A percentile compares a stretch with the other conserved stretches of the same genome.
Conservation (phyloP, 2,113 vertebrate species). For the Ictalurus furcatus region DNA sequence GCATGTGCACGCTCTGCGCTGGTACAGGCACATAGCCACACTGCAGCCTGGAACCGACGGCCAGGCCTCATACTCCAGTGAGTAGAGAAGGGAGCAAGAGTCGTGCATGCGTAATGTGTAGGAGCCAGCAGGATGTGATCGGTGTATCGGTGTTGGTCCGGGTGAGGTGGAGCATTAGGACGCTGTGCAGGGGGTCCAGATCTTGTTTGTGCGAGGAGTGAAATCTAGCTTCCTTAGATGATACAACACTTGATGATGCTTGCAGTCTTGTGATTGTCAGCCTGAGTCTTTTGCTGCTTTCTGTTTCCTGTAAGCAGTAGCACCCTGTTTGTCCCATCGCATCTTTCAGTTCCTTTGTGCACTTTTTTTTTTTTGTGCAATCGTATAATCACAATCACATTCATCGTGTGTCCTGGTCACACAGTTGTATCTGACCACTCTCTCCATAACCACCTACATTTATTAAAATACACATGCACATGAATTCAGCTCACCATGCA, state of each 20-base stretch:
- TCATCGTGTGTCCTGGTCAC: not conserved
- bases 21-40: constrained; percentile 91
- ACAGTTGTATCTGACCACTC: not conserved
- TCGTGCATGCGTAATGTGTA: constrained; percentile 43
- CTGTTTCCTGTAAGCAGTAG: constrained; percentile 6
- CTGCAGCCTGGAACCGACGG: constrained; percentile 73
- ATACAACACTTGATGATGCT: not conserved
- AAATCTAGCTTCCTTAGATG: not conserved
- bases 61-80: constrained; percentile 79
- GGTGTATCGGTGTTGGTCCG: not conserved
- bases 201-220: not conserved
- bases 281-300: not conserved
- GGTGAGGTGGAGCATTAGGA: not conserved
- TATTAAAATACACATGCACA: not conserved
- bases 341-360: not conserved
- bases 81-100: constrained; percentile 75
- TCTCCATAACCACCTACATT: not conserved
- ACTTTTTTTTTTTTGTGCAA: not conserved
- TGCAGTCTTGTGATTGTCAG: not conserved
- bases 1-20: constrained; percentile 88
- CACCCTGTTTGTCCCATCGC: not conserved
- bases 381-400: not conserved
- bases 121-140: not conserved
- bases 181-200: not conserved
- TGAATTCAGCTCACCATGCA: not conserved